Evolutionary conservation across 2,797 vertebrate genomes (phyloP), one percentile per base, ranked within the genome.

Genomic region (Parambassis ranga): DNA sequence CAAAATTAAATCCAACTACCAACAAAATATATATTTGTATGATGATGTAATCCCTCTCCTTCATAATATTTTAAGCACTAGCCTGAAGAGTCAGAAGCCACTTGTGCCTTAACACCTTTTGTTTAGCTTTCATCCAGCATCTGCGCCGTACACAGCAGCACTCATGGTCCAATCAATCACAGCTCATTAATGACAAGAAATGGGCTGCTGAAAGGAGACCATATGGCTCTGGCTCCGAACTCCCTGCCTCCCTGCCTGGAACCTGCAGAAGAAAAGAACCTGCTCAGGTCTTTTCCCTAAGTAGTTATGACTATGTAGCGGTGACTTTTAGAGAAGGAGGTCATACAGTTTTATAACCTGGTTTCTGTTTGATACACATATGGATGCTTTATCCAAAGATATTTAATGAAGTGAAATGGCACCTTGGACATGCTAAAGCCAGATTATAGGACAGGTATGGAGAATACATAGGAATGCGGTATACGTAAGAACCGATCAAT

Each of bases 121-220:
- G 79, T 81, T 71, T 62, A 61, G 73, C 66, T 75, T 62, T 64
- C 48, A 60, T 66, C 65, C 65, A 20, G 57, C 76, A 70, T 75
- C 75, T 78, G 71, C 59, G 51, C 69, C 70, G 43, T 23, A 41
- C 52, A 52, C 71, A 60, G 71, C 69, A 73, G 49, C 26, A 33
- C 73, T 66, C 77, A 83, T 56, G 59, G 68, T 78, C 82, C 75
- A 75, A 88, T 92, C 87, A 82, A 89, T 92, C 90, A 88, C 57
- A 82, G 81, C 87, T 90, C 83, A 81, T 92, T 92, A 91, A 89
- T 78, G 89, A 86, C 81, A 77, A 78, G 75, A 86, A 77, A 77
- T 75, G 75, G 66, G 72, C 82, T 73, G 74, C 82, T 81, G 79
- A 74, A 87, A 84, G 71, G 65, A 46, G 73, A 87, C 73, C 90